Conservation (phyloP, 1,140 invertebrate genomes). For the Drosophila bipectinata region DNA sequence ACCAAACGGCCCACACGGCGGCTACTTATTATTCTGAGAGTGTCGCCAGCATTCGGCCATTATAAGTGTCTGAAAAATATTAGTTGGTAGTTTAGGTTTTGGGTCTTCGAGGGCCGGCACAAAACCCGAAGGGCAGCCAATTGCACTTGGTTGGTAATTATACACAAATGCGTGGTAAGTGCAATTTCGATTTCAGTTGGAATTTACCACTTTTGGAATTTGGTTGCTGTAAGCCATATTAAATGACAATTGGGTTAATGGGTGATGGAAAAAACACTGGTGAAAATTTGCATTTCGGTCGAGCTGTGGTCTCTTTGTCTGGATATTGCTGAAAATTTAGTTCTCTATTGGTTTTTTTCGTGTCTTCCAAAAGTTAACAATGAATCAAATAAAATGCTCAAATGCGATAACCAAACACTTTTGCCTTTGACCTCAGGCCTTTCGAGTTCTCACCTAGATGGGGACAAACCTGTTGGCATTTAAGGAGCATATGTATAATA, state of each 20-base stretch:
- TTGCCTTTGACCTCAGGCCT: slow-evolving; percentile 12
- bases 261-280: not conserved
- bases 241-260: slow-evolving; percentile 22
- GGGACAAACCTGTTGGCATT: slow-evolving; percentile 34
- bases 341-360: not conserved
- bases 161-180: slow-evolving; percentile 43
- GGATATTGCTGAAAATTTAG: slow-evolving; percentile 6
- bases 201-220: slow-evolving; percentile 17
- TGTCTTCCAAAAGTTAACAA: not conserved
- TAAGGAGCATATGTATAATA: slow-evolving; percentile 4
- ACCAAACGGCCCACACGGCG: not conserved
- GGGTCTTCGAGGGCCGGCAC: slow-evolving; percentile 60
- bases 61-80: slow-evolving; percentile 63
- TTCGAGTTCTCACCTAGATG: slow-evolving; percentile 1
- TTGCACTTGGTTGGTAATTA: slow-evolving; percentile 34
- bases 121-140: slow-evolving; percentile 76
- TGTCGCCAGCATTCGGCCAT: slow-evolving; percentile 42
- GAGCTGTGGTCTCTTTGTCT: not conserved
- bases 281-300: not conserved
- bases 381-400: slow-evolving; percentile 14
- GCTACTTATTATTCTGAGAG: slow-evolving; percentile 58
- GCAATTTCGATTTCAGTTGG: slow-evolving; percentile 26
- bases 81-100: slow-evolving; percentile 29
- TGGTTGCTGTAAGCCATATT: slow-evolving; percentile 1
- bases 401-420: slow-evolving; percentile 13